Evolutionary conservation across 1,140 invertebrate genomes (phyloP).

Genomic region (Pachyrhynchus sulphureomaculatus): DNA sequence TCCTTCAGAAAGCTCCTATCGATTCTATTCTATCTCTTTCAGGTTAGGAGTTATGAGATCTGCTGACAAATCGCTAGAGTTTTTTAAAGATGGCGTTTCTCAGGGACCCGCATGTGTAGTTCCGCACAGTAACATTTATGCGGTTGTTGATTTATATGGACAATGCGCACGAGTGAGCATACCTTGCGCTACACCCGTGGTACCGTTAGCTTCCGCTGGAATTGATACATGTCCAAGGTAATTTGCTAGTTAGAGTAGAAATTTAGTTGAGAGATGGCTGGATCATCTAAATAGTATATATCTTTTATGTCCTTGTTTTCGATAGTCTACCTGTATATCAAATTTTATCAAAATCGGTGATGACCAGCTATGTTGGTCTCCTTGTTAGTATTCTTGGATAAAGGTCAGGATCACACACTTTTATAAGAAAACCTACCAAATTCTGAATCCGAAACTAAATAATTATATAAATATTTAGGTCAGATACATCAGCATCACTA

Average conservation of each 20-base stretch:
- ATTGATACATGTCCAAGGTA: conserved; percentile 23
- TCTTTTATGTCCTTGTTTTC: too few relatives aligned
- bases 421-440: too few relatives aligned
- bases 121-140: conserved; percentile 81
- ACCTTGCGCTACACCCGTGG: conserved; percentile 50
- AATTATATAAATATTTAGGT: conserved; percentile 34
- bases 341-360: too few relatives aligned
- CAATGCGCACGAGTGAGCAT: conserved; percentile 86
- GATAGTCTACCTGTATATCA: too few relatives aligned
- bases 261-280: too few relatives aligned
- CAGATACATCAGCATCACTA: conserved; percentile 47
- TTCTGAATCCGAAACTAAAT: too few relatives aligned
- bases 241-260: background rate
- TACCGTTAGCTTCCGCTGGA: conserved; percentile 27
- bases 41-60: conserved; percentile 87
- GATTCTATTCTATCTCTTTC: too few relatives aligned
- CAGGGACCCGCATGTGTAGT: conserved; percentile 84
- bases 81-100: conserved; percentile 88
- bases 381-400: too few relatives aligned
- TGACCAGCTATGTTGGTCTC: too few relatives aligned
- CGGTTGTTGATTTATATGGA: conserved; percentile 93
- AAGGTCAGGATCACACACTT: too few relatives aligned
- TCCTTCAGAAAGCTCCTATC: too few relatives aligned
- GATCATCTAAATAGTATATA: too few relatives aligned
- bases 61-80: conserved; percentile 81